Evolutionary conservation across 2,888 invertebrate species (phyloP), one percentile per base, ranked within the genome.

Genomic region (Thera obeliscata): DNA sequence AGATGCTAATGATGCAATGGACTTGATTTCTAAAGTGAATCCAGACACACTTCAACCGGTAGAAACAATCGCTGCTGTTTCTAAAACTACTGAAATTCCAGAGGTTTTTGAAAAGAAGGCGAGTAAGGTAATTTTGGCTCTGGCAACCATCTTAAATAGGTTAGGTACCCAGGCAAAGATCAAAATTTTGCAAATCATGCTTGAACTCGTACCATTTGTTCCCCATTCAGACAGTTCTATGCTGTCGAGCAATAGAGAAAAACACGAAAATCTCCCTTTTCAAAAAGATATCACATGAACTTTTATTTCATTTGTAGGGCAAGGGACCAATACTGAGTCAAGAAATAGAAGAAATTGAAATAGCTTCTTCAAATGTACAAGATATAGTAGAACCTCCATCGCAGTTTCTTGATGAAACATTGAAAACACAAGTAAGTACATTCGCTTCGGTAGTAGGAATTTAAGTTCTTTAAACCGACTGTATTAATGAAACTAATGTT

Each of bases 371-470:
- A 11, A 72, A 75, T 55, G 58, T 72, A 11, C 74, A 82, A 36
- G 74, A 77, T 67, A 76, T 86, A 61, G 64, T 91, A 54, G 74
- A 83, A 62, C 91, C 92, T 49, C 91, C 91, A 7, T 80, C 88
- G 49, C 89, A 87, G 70, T 92, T 90, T 70, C 64, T 87, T 70
- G 92, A 91, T 72, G 70, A 75, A 9, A 74, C 81, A 11, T 52
- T 61, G 5, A 61, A 64, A 50, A 78, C 84, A n/a, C 70, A 74
- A 75, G 80, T 81, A 73, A 41, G 56, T 55, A 33, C 22, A 22
- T 22, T 1, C 22, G 41, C 22, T 56, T 48, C 11, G n/a, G 8
- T 59, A 22, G 38, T 38, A 38, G 38, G 38, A 5, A 38, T 38
- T 1, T 22, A 22, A 22, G 22, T 22, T 6, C 38, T 38, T 1